A percentile compares a stretch with the other conserved stretches of the same genome.
Conservation (phyloP, 2,888 invertebrate genomes). For the Dynastes grantii region DNA sequence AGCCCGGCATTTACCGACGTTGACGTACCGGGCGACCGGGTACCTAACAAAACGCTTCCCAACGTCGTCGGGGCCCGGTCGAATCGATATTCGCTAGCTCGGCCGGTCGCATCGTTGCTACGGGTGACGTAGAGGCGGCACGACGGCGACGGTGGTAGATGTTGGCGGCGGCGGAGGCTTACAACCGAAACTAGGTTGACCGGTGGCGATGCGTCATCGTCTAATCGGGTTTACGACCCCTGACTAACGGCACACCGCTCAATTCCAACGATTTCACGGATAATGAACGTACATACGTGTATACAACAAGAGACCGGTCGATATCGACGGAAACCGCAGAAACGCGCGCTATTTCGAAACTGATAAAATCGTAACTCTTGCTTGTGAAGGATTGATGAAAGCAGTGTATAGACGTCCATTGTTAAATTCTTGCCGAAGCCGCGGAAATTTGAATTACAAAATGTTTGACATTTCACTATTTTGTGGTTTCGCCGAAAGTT, state of each 20-base stretch:
- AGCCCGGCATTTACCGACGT: constrained; percentile 12
- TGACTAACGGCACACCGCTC: constrained; percentile 42
- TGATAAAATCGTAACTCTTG: constrained; percentile 29
- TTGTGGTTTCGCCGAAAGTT: no score
- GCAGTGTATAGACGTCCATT: background rate
- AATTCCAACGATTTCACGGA: constrained; percentile 40
- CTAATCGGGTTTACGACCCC: constrained; percentile 47
- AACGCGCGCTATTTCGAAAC: constrained; percentile 18
- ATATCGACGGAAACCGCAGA: constrained; percentile 42
- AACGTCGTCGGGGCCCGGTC: constrained; percentile 19
- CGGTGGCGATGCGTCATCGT: constrained; percentile 40
- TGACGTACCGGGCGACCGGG: background rate
- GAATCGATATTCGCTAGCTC: constrained; percentile 32
- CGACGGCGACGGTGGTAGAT: constrained; percentile 38
- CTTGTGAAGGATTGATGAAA: background rate
- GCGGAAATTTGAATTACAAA: background rate
- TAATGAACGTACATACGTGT: constrained; percentile 15
- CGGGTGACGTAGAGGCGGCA: constrained; percentile 38
- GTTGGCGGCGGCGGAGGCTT: constrained; percentile 25
- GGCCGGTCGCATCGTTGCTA: constrained; percentile 37
- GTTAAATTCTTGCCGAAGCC: background rate
- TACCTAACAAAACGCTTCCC: constrained; percentile 22
- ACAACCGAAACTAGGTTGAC: constrained; percentile 43
- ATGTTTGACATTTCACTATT: no score
- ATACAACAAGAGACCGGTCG: constrained; percentile 19